Conservation (phyloP, 2,888 invertebrate species). For the Dicyrtomina minuta region DNA sequence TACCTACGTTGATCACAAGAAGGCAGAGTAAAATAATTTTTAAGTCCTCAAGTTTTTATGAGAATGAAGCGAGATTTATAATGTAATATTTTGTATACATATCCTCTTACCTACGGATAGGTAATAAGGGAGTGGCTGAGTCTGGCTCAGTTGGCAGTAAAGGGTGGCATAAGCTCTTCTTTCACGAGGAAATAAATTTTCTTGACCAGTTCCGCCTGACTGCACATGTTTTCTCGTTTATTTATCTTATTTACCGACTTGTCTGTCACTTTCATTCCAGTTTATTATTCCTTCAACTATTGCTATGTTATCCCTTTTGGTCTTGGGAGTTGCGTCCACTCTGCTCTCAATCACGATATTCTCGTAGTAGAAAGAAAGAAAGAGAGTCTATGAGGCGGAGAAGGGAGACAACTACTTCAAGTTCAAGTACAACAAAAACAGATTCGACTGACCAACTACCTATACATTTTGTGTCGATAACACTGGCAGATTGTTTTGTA, state of each 20-base stretch:
- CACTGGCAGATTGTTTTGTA: too few relatives aligned
- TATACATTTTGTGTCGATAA: too few relatives aligned
- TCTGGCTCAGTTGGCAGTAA: conserved; percentile 1
- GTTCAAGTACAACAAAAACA: too few relatives aligned
- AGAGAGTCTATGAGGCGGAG: not conserved
- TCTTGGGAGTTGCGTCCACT: not conserved
- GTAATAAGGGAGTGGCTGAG: conserved; percentile 20
- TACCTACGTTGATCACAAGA: too few relatives aligned
- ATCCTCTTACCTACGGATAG: too few relatives aligned
- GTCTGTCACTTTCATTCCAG: conserved; percentile 17
- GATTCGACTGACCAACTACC: too few relatives aligned
- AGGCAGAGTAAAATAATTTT: too few relatives aligned
- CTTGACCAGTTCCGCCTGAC: not conserved
- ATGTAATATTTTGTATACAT: too few relatives aligned
- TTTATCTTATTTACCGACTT: conserved; percentile 10
- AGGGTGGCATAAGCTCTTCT: conserved; percentile 31
- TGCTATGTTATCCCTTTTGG: not conserved
- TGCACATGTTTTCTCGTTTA: conserved; percentile 5
- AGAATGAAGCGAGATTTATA: too few relatives aligned
- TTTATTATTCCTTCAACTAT: not conserved
- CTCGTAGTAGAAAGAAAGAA: not conserved
- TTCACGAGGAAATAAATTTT: conserved; percentile 24
- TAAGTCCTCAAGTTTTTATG: too few relatives aligned
- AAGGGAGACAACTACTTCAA: too few relatives aligned
- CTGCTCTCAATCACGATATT: not conserved